Evolutionary conservation across 2,888 invertebrate species (phyloP).

Genomic region (Drosophila seclusa): DNA sequence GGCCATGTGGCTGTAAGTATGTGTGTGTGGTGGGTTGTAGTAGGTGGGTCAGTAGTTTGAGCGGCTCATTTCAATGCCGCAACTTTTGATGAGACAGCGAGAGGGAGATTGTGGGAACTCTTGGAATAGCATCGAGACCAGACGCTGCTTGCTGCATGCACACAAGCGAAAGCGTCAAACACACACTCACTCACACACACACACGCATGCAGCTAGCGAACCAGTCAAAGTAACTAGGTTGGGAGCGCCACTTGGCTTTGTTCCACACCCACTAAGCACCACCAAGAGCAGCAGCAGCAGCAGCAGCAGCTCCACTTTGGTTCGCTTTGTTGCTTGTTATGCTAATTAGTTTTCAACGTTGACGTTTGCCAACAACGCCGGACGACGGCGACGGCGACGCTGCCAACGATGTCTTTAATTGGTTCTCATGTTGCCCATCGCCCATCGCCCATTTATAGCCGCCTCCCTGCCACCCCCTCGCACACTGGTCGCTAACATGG

Average conservation of each 20-base stretch:
- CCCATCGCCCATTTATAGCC: conserved; percentile 45
- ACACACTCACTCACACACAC: conserved; percentile 3
- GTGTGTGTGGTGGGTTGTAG: neutral
- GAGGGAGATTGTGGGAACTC: neutral
- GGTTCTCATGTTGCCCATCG: conserved; percentile 81
- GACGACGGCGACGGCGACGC: conserved; percentile 40
- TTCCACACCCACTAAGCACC: conserved; percentile 14
- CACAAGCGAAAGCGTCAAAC: conserved; percentile 38
- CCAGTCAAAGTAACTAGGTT: conserved; percentile 36
- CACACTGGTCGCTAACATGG: neutral
- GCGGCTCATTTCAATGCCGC: conserved; percentile 60
- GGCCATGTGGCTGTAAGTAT: conserved; percentile 38
- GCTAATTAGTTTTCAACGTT: conserved; percentile 83
- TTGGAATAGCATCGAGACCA: conserved; percentile 20
- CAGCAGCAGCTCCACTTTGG: conserved; percentile 27
- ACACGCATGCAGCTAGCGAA: conserved; percentile 5
- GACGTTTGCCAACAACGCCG: conserved; percentile 78
- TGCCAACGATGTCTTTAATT: conserved; percentile 81
- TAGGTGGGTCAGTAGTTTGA: conserved; percentile 3
- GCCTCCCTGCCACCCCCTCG: neutral
- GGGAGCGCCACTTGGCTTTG: conserved; percentile 34
- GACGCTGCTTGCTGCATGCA: conserved; percentile 18
- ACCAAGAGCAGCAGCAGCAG: conserved; percentile 19
- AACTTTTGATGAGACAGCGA: conserved; percentile 67
- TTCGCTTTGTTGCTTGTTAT: conserved; percentile 77